phyloP scores from a whole-genome alignment of 1,140 invertebrate species.

The Zelostemma sp. region DNA sequence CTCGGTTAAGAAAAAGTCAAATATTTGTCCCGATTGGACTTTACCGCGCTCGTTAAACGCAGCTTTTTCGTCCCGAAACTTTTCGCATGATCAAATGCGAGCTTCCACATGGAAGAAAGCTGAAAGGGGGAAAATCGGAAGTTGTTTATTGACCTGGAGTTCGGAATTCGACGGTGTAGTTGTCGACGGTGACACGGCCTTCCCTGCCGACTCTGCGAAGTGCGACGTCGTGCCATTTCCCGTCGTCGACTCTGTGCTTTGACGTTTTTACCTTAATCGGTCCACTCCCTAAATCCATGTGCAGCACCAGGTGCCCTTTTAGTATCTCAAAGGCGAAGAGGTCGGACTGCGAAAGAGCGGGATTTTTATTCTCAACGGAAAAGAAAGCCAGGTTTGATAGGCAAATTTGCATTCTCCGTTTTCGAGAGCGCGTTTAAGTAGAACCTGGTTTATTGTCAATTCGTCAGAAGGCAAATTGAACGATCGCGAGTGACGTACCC shows the following conservation, averaged over 20 bases:
- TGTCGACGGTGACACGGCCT: slow-evolving; percentile 92
- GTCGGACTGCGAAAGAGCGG: slow-evolving; percentile 75
- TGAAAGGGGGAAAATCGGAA: neutral
- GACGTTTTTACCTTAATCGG: slow-evolving; percentile 87
- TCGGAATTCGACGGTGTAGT: slow-evolving; percentile 88
- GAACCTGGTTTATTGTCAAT: no score
- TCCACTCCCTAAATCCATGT: slow-evolving; percentile 93
- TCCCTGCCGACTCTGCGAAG: slow-evolving; percentile 83
- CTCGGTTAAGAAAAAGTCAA: no score
- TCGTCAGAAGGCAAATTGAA: no score
- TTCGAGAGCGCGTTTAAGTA: no score
- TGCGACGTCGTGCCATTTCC: slow-evolving; percentile 90
- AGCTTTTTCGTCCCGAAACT: no score
- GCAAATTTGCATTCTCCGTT: no score
- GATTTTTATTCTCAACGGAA: no score
- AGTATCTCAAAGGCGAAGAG: slow-evolving; percentile 95
- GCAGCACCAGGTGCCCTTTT: slow-evolving; percentile 92
- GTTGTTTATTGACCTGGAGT: slow-evolving; percentile 78
- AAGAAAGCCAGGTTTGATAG: no score
- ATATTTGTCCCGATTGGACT: no score
- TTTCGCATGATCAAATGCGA: slow-evolving; percentile 1
- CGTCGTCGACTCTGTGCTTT: slow-evolving; percentile 86
- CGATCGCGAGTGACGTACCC: slow-evolving; percentile 73
- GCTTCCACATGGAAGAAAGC: no score
- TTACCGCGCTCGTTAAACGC: slow-evolving; percentile 18